phyloP scores from a whole-genome alignment of 2,888 invertebrate species.

The Chouioia cunea region DNA sequence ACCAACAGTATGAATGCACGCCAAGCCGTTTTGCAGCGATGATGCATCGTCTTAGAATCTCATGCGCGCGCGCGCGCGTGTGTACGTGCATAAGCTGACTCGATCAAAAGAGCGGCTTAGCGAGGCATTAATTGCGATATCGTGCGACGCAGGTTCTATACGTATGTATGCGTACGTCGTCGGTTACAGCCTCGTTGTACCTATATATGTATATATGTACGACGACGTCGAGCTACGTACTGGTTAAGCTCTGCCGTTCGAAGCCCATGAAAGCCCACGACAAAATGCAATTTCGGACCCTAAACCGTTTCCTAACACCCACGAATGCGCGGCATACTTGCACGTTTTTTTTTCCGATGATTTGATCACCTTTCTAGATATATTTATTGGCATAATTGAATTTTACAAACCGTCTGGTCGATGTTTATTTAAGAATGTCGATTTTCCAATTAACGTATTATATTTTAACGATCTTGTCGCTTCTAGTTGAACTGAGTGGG shows the following conservation, averaged over 20 bases:
- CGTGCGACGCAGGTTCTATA: background rate
- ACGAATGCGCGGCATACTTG: too few species aligned
- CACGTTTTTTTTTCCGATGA: too few species aligned
- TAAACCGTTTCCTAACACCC: too few species aligned
- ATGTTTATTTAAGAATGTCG: too few species aligned
- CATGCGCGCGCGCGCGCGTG: background rate
- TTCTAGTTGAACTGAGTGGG: too few species aligned
- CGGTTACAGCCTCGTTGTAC: background rate
- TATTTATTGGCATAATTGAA: too few species aligned
- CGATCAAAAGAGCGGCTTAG: slow-evolving; percentile 40
- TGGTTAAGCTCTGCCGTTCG: slow-evolving; percentile 3
- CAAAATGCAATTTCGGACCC: slow-evolving; percentile 25
- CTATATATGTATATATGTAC: background rate
- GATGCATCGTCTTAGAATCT: background rate
- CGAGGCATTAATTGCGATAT: slow-evolving; percentile 40
- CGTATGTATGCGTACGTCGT: background rate
- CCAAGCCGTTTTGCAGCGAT: background rate
- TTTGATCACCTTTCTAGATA: too few species aligned
- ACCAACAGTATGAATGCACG: too few species aligned
- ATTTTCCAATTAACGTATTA: too few species aligned
- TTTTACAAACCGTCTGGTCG: too few species aligned
- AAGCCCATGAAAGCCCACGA: background rate
- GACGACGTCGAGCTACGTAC: background rate
- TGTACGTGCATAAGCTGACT: slow-evolving; percentile 8
- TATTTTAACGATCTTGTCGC: too few species aligned